Conservation (phyloP, 2,888 invertebrate genomes). For the Craniophora ligustri region DNA sequence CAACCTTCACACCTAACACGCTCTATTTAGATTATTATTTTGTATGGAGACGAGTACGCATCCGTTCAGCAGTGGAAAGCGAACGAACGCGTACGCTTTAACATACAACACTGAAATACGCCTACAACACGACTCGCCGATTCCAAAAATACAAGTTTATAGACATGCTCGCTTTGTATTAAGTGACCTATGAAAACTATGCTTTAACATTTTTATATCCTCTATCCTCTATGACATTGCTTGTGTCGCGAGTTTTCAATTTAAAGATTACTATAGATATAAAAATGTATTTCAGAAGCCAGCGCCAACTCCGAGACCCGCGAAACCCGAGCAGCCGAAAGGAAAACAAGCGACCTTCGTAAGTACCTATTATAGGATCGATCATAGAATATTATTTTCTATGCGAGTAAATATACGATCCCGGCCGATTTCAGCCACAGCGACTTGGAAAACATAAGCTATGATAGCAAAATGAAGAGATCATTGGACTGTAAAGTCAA, state of each 20-base stretch:
- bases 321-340: slow-evolving; percentile 70
- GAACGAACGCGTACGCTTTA: too few relatives aligned
- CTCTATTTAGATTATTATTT: too few relatives aligned
- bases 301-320: slow-evolving; percentile 78
- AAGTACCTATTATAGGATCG: slow-evolving; percentile 71
- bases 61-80: too few relatives aligned
- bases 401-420: too few relatives aligned
- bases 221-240: not conserved
- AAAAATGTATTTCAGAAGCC: slow-evolving; percentile 66
- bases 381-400: too few relatives aligned
- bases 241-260: not conserved
- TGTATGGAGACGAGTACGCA: too few relatives aligned
- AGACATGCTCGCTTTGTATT: not conserved
- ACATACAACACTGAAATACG: too few relatives aligned
- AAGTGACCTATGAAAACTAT: not conserved
- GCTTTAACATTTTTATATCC: not conserved
- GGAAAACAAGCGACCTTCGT: slow-evolving; percentile 86
- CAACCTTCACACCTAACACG: too few relatives aligned
- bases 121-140: not conserved
- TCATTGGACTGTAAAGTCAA: too few relatives aligned
- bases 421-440: too few relatives aligned
- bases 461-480: too few relatives aligned
- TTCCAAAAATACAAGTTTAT: not conserved
- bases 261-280: not conserved
- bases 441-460: too few relatives aligned